These are phyloP conservation scores for Oryzias melastigma DNA, from an alignment of 2,113 vertebrate species.

Conservation along the genomic window DNA sequence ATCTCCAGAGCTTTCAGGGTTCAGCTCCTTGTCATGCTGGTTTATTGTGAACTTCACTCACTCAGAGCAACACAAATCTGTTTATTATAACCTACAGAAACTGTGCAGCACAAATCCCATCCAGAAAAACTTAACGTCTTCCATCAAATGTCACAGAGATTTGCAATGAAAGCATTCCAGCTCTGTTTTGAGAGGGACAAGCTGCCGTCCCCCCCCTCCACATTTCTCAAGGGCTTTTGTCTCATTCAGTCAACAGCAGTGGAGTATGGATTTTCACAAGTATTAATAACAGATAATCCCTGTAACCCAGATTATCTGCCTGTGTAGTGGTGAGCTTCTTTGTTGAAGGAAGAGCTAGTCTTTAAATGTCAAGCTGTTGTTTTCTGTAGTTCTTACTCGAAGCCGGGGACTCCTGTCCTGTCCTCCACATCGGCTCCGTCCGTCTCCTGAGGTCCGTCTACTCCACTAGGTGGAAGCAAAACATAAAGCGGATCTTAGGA, in stretches of 20 bases:
- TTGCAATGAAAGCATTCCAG: constrained; percentile 37
- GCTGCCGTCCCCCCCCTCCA: constrained; percentile 18
- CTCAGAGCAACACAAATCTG: constrained; percentile 49
- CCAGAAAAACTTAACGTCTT: constrained; percentile 49
- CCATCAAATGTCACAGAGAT: constrained; percentile 64
- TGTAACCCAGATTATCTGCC: constrained; percentile 64
- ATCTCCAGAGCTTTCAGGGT: constrained; percentile 33
- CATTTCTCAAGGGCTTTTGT: constrained; percentile 34
- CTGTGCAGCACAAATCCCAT: constrained; percentile 51
- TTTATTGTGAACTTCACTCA: constrained; percentile 38
- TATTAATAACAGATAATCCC: constrained; percentile 58
- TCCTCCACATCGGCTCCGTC: constrained; percentile 27
- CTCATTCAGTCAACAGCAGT: constrained; percentile 34
- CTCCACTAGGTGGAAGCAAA: neutral
- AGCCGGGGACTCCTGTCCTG: constrained; percentile 13
- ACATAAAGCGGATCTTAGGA: constrained; percentile 3
- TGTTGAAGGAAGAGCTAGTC: constrained; percentile 33
- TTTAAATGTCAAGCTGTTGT: constrained; percentile 62
- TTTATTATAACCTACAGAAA: constrained; percentile 53
- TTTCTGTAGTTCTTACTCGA: constrained; percentile 24
- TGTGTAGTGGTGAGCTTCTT: constrained; percentile 37
- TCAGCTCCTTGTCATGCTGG: constrained; percentile 23
- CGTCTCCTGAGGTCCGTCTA: neutral
- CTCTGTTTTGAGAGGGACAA: constrained; percentile 7
- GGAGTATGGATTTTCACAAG: constrained; percentile 46